Percentiles rank a stretch among this genome's conserved stretches.
Evolutionary conservation across 2,797 vertebrate species (phyloP).

Genomic region (Acomys russatus): DNA sequence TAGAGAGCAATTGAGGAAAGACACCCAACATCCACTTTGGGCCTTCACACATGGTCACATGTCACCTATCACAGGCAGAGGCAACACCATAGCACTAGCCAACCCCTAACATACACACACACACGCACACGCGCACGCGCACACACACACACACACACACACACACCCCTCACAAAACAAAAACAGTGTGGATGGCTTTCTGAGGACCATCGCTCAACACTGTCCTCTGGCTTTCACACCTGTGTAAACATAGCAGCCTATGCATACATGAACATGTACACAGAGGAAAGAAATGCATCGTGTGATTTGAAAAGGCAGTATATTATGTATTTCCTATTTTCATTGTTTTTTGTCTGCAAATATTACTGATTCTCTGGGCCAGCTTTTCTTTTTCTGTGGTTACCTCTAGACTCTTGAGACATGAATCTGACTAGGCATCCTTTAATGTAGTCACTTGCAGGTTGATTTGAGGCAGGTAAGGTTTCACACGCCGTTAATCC

Average conservation of each 20-base stretch:
- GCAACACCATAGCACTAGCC: neutral
- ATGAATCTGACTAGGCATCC: neutral
- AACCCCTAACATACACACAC: neutral
- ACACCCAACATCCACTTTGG: neutral
- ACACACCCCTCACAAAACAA: too few species aligned
- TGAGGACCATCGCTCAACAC: neutral
- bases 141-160: neutral
- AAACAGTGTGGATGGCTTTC: neutral
- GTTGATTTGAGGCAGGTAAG: neutral
- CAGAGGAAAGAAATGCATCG: neutral
- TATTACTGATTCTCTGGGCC: neutral
- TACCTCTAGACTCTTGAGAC: neutral
- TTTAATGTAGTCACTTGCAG: slow-evolving; percentile 13
- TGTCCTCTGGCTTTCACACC: neutral
- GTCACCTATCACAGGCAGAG: neutral
- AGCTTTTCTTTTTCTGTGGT: neutral
- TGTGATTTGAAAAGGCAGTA: neutral
- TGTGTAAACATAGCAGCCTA: neutral
- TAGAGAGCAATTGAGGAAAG: neutral
- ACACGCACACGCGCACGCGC: neutral
- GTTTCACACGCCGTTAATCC: neutral
- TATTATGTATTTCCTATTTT: neutral
- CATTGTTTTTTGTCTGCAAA: neutral
- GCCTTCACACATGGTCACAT: neutral
- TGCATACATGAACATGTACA: neutral